Evolutionary conservation across 2,113 vertebrate species (phyloP), one percentile per base, ranked within the genome.

Genomic region (Melanocharis versteri): DNA sequence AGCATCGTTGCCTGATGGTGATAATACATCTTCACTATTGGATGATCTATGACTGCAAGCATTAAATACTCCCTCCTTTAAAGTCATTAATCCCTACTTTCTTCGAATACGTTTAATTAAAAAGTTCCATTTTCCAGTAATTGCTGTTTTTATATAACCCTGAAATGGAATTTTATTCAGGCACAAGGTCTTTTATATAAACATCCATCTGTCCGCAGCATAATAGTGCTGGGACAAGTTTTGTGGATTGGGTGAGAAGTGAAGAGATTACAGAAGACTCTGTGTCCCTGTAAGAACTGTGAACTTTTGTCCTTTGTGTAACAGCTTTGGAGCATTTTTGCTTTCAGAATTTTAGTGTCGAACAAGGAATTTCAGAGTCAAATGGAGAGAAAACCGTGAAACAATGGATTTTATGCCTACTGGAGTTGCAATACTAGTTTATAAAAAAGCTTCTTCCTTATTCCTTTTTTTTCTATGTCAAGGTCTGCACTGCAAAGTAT

Each of bases 81-180:
- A 89, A 95, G 72, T 94, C 94, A 96, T 97, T 98, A 94, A 96
- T 97, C 96, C 93, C 71, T 90, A 83, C 92, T 97, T 96, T 95
- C 94, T 98, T 96, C 1, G 2, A 97, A 96, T 95, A 82, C 4
- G 0, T 97, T 96, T 98, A 97, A 98, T 98, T 97, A 96, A 97
- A 97, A 98, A 76, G 83, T 93, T 94, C 94, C 80, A 76, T 95
- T 97, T 98, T 91, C 54, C 75, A 75, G 93, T 96, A 95, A 96
- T 91, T 92, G 91, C 79, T 94, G 86, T 47, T 97, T 97, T 95
- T 95, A 89, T 73, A 64, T 96, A 93, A 96, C 94, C 58, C 82
- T 1, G 0, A 95, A 96, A 91, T 94, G 84, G 87, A 97, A 92
- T 94, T 96, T 85, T 92, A 82, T 88, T 90, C 86, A 92, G 85